Conservation (phyloP, 2,113 vertebrate species). For the Salvator merianae region DNA sequence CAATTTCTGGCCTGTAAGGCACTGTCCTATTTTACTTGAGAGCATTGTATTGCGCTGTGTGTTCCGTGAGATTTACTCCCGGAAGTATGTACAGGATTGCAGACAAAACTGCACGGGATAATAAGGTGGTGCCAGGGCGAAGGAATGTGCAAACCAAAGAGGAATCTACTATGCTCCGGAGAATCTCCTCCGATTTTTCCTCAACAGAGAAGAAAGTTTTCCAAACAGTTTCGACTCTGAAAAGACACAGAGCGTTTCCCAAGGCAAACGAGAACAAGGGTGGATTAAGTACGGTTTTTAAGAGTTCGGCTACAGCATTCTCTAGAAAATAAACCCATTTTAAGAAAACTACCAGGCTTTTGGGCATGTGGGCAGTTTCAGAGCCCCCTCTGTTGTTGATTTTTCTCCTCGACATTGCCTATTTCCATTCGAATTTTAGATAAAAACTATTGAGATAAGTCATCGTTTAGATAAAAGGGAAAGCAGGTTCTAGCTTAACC, state of each 20-base stretch:
- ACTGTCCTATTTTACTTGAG: neutral
- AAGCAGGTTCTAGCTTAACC: constrained; percentile 56
- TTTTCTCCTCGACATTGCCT: constrained; percentile 37
- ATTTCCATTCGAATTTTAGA: constrained; percentile 31
- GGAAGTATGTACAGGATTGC: neutral
- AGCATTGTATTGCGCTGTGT: neutral
- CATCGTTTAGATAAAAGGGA: neutral
- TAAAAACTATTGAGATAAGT: no score
- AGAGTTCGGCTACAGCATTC: constrained; percentile 27
- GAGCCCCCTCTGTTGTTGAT: neutral
- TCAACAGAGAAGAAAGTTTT: neutral
- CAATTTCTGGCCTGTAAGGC: no score
- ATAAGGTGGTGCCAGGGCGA: neutral
- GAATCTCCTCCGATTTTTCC: constrained; percentile 9
- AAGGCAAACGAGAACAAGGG: constrained; percentile 48
- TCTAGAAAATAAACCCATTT: neutral
- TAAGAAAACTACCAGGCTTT: constrained; percentile 57
- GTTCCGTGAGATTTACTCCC: neutral
- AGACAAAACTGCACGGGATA: neutral
- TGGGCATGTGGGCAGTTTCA: constrained; percentile 32
- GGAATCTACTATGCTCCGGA: neutral
- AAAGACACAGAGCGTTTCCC: constrained; percentile 39
- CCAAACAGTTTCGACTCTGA: constrained; percentile 31
- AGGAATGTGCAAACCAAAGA: neutral
- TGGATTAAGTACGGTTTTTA: neutral